phyloP scores from a whole-genome alignment of 2,888 invertebrate species.

The Folsomia manolachei region DNA sequence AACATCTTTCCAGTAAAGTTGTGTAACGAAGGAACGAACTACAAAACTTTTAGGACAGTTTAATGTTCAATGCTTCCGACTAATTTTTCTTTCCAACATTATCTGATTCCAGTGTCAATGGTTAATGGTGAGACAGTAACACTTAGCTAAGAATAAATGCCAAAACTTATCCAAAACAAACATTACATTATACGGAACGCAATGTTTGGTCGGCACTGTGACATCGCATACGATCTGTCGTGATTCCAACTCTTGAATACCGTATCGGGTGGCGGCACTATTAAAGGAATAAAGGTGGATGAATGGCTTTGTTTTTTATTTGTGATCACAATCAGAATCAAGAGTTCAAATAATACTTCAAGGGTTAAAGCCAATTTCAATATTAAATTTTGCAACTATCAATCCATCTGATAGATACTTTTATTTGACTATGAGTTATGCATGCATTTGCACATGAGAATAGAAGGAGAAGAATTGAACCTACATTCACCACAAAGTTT shows the following conservation, averaged over 20 bases:
- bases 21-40: not conserved
- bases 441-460: too few relatives aligned
- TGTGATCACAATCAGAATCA: too few relatives aligned
- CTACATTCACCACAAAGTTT: not conserved
- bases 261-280: not conserved
- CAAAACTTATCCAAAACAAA: not conserved
- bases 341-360: not conserved
- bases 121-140: not conserved
- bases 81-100: not conserved
- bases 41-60: not conserved
- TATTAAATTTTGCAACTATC: not conserved
- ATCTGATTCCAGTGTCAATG: not conserved
- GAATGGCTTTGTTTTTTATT: too few relatives aligned
- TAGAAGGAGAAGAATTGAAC: not conserved
- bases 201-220: not conserved
- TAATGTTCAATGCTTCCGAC: not conserved
- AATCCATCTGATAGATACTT: too few relatives aligned
- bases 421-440: not conserved
- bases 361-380: too few relatives aligned
- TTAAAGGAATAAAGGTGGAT: not conserved
- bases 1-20: too few relatives aligned
- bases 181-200: not conserved
- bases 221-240: not conserved
- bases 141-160: not conserved
- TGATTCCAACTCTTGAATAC: not conserved